Conservation (phyloP, 2,888 invertebrate genomes). For the Digitonthophagus gazella region DNA sequence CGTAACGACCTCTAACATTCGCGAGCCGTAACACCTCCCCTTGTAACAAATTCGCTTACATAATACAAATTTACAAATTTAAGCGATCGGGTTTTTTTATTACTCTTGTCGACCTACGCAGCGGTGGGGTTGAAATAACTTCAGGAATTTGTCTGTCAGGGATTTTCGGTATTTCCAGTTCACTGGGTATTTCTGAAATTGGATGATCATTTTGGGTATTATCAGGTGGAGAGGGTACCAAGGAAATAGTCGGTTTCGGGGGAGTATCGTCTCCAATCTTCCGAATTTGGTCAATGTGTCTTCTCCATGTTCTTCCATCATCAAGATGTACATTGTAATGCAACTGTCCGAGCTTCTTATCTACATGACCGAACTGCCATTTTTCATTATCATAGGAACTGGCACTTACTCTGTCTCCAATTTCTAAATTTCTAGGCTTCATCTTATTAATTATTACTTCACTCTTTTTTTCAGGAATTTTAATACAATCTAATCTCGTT, state of each 20-base stretch:
- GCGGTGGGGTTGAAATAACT: too few species aligned
- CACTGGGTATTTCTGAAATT: too few species aligned
- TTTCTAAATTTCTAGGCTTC: not conserved
- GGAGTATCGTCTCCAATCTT: not conserved
- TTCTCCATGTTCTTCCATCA: not conserved
- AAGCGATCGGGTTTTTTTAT: too few species aligned
- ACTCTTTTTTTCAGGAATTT: not conserved
- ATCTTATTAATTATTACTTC: not conserved
- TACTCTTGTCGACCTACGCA: too few species aligned
- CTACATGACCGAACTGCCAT: not conserved
- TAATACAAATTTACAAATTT: too few species aligned
- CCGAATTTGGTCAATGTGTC: not conserved
- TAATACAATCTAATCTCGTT: constrained; percentile 18
- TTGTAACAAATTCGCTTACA: too few species aligned
- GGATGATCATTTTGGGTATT: too few species aligned
- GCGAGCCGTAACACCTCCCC: too few species aligned
- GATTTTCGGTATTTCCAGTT: too few species aligned
- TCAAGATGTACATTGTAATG: not conserved
- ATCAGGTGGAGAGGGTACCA: too few species aligned
- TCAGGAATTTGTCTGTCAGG: too few species aligned
- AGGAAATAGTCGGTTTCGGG: not conserved
- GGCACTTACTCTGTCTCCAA: constrained; percentile 8
- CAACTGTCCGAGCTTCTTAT: not conserved
- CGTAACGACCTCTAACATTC: too few species aligned
- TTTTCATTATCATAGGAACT: constrained; percentile 2